These are phyloP conservation scores for Scolopax bukidnonensis DNA, from an alignment of 2,797 vertebrate species.

Conservation along the genomic window DNA sequence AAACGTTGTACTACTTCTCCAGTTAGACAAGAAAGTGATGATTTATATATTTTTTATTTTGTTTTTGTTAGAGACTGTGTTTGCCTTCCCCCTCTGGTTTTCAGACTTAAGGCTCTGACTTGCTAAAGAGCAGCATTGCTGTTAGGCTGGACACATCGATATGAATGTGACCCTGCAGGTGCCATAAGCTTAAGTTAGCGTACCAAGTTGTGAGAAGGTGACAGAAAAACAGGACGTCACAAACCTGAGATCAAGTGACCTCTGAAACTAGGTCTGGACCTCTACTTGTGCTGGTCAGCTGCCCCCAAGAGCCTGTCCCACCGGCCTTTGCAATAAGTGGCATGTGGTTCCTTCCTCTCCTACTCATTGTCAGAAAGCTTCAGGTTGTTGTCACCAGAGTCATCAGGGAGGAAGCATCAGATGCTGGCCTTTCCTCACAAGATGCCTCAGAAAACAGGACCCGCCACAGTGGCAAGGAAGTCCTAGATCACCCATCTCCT, in stretches of 20 bases:
- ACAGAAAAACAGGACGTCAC: not conserved
- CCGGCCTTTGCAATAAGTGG: rapidly evolving
- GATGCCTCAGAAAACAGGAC: not conserved
- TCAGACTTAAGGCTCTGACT: not conserved
- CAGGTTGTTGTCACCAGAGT: not conserved
- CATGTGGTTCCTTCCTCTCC: not conserved
- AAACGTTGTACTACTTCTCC: not conserved
- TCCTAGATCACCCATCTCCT: not conserved
- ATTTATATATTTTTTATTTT: not conserved
- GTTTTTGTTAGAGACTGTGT: not conserved
- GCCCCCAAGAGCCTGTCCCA: not conserved
- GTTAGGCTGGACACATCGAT: not conserved
- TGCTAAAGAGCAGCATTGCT: not conserved
- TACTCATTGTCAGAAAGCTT: not conserved
- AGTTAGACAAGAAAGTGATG: not conserved
- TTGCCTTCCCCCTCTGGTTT: not conserved
- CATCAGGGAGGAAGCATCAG: not conserved
- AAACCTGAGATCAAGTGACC: not conserved
- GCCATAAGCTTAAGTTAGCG: not conserved
- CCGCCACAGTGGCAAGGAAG: not conserved
- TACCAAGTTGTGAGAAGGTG: not conserved
- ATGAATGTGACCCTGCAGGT: not conserved
- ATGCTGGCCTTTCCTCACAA: not conserved
- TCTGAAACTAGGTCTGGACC: not conserved
- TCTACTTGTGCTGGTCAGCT: not conserved